Evolutionary conservation across 2,797 vertebrate species (phyloP).

Genomic region (Mormyrus proboscirostris): DNA sequence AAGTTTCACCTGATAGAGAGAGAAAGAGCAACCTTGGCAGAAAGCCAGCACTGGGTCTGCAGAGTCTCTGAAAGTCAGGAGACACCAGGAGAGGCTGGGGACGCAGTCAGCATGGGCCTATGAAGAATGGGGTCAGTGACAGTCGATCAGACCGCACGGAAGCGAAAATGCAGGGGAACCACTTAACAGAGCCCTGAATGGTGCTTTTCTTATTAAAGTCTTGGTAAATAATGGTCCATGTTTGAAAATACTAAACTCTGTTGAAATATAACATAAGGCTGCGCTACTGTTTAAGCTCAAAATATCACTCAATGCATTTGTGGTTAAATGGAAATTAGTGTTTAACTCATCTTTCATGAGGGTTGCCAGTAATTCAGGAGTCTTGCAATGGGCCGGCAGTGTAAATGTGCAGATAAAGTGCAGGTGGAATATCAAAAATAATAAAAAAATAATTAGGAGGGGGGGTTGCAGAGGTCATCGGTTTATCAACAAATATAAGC

Average conservation of each 20-base stretch:
- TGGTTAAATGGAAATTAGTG: background rate
- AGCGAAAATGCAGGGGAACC: background rate
- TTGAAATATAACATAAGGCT: background rate
- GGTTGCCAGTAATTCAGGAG: background rate
- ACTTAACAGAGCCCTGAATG: background rate
- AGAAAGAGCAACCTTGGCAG: slow-evolving; percentile 17
- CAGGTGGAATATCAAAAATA: background rate
- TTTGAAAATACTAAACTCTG: background rate
- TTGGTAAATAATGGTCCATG: background rate
- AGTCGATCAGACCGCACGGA: background rate
- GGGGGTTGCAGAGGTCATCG: background rate
- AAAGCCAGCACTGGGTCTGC: slow-evolving; percentile 21
- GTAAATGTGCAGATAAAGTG: background rate
- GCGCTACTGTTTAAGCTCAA: background rate
- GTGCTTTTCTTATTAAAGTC: background rate
- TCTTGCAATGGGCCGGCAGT: background rate
- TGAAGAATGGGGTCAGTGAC: background rate
- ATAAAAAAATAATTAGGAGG: background rate
- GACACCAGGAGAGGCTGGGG: slow-evolving; percentile 21
- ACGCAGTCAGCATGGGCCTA: background rate
- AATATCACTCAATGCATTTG: background rate
- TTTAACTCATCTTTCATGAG: background rate
- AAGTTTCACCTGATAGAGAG: slow-evolving; percentile 19
- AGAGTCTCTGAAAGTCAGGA: background rate
- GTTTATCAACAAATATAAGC: background rate